A percentile compares a stretch with the other conserved stretches of the same genome.
These are phyloP conservation scores for Apamea sordens DNA, from an alignment of 2,888 invertebrate species.

Conservation along the genomic window DNA sequence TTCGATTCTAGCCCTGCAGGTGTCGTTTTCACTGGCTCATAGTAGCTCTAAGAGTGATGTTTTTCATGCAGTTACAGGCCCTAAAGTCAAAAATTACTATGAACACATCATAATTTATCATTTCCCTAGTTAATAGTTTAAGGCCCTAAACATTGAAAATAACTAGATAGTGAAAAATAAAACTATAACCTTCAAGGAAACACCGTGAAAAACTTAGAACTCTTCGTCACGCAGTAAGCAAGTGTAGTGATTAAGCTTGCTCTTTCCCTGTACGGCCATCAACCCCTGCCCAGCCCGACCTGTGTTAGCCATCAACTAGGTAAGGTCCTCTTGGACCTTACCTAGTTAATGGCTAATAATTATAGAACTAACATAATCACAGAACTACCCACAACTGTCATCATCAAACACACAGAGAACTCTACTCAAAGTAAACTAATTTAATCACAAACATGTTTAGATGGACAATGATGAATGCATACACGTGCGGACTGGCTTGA, in stretches of 20 bases:
- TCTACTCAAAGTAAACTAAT: conserved; percentile 21
- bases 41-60: too few relatives aligned
- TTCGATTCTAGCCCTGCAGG: background rate
- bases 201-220: background rate
- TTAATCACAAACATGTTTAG: conserved; percentile 12
- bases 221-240: background rate
- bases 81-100: background rate
- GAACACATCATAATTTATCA: background rate
- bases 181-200: background rate
- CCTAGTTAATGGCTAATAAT: background rate
- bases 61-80: background rate
- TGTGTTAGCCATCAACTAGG: too few relatives aligned
- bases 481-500: conserved; percentile 16
- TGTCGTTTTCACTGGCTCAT: background rate
- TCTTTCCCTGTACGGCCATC: background rate
- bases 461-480: conserved; percentile 51
- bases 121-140: background rate
- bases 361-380: background rate
- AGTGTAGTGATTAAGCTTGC: background rate
- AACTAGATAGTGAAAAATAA: too few relatives aligned
- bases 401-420: conserved; percentile 14
- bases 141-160: too few relatives aligned
- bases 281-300: too few relatives aligned
- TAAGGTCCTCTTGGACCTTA: too few relatives aligned
- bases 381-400: conserved; percentile 18